Conservation (phyloP, 2,113 vertebrate genomes). For the Caranx melampygus region DNA sequence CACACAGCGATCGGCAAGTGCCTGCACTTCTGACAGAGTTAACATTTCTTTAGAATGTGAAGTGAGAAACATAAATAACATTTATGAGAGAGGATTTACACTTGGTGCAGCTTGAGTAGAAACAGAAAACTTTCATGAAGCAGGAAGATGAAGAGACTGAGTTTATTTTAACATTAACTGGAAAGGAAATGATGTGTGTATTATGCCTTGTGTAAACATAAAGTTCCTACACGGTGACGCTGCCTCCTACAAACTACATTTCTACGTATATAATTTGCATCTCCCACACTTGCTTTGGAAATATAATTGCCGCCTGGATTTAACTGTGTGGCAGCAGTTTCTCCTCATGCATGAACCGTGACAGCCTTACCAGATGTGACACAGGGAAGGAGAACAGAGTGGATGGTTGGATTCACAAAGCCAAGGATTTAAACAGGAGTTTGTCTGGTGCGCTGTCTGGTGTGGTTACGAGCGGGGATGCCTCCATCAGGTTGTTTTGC, state of each 20-base stretch:
- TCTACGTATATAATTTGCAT: constrained; percentile 6
- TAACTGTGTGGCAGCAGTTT: background rate
- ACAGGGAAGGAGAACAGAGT: background rate
- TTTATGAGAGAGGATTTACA: constrained; percentile 32
- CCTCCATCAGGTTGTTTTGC: no score
- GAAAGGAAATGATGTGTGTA: background rate
- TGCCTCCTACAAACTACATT: background rate
- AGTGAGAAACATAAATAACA: constrained; percentile 57
- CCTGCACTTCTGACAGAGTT: constrained; percentile 72
- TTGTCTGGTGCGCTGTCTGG: background rate
- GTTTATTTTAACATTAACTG: background rate
- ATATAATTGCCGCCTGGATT: constrained; percentile 7
- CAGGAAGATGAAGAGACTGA: background rate
- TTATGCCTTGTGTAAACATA: constrained; percentile 12
- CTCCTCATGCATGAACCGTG: background rate
- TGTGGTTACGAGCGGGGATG: background rate
- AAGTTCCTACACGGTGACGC: background rate
- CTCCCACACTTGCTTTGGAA: background rate
- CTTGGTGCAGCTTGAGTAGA: background rate
- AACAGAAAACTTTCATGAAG: constrained; percentile 41
- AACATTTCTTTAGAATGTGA: constrained; percentile 69
- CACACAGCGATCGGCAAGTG: constrained; percentile 67
- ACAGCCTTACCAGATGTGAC: background rate
- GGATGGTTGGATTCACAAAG: background rate
- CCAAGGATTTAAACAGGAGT: background rate